phyloP scores from a whole-genome alignment of 2,888 invertebrate genomes.

The Sphaerophoria taeniata region DNA sequence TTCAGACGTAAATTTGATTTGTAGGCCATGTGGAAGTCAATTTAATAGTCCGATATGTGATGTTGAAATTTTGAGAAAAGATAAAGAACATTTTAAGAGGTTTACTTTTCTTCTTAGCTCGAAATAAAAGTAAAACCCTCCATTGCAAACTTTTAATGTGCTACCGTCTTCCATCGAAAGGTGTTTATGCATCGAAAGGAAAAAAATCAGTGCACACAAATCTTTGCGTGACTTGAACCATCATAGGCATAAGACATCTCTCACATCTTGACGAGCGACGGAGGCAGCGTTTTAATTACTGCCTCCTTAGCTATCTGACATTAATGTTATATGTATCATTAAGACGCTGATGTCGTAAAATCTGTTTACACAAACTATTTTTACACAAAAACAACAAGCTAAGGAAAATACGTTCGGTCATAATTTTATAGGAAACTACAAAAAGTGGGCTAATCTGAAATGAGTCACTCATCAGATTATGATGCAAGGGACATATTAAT shows the following conservation, averaged over 20 bases:
- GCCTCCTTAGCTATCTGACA: slow-evolving; percentile 5
- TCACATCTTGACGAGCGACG: neutral
- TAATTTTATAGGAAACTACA: slow-evolving; percentile 6
- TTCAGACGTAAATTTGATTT: slow-evolving; percentile 45
- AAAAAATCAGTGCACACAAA: slow-evolving; percentile 26
- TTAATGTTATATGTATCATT: slow-evolving; percentile 22
- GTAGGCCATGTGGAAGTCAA: neutral
- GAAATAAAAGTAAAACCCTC: neutral
- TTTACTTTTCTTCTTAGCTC: too few relatives aligned
- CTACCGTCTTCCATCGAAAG: slow-evolving; percentile 1
- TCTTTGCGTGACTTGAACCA: slow-evolving; percentile 55
- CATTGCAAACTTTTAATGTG: slow-evolving; percentile 35
- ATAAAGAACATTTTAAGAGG: neutral
- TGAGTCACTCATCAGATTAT: slow-evolving; percentile 56
- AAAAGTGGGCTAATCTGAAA: slow-evolving; percentile 65
- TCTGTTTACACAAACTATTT: slow-evolving; percentile 13
- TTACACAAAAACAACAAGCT: neutral
- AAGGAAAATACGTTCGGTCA: slow-evolving; percentile 42
- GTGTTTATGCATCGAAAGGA: slow-evolving; percentile 16
- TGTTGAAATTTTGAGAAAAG: neutral
- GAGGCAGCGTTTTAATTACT: slow-evolving; percentile 50
- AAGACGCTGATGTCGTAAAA: slow-evolving; percentile 9
- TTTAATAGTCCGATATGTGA: neutral
- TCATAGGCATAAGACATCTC: slow-evolving; percentile 41
- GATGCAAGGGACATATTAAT: slow-evolving; percentile 37